A percentile compares a stretch with the other conserved stretches of the same genome.
Evolutionary conservation across 2,888 invertebrate genomes (phyloP).

Genomic region (Agrypnus murinus): DNA sequence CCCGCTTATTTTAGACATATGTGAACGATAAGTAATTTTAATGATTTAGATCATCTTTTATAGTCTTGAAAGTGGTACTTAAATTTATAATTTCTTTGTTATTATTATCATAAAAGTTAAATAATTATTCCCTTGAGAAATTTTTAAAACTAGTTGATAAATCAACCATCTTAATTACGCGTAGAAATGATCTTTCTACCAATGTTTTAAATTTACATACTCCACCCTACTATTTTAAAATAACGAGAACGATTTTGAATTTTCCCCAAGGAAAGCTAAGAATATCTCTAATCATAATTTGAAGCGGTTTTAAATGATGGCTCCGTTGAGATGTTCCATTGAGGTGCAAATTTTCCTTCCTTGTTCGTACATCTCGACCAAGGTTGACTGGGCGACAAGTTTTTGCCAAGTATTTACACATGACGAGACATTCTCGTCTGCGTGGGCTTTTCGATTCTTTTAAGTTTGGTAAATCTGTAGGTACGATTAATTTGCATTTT

Average conservation of each 20-base stretch:
- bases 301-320: neutral
- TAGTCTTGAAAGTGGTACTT: too few relatives aligned
- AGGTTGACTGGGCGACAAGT: slow-evolving; percentile 3
- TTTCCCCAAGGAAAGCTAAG: too few relatives aligned
- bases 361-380: slow-evolving; percentile 8
- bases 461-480: neutral
- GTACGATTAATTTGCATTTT: slow-evolving; percentile 1
- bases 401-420: neutral
- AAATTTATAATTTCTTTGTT: too few relatives aligned
- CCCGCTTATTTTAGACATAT: slow-evolving; percentile 6
- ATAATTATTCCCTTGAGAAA: too few relatives aligned
- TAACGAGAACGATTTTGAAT: too few relatives aligned
- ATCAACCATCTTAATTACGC: too few relatives aligned
- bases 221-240: too few relatives aligned
- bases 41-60: slow-evolving; percentile 10
- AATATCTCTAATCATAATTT: neutral
- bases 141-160: too few relatives aligned
- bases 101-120: too few relatives aligned
- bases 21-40: slow-evolving; percentile 27
- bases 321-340: neutral
- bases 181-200: too few relatives aligned
- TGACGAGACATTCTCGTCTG: neutral
- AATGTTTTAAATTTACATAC: too few relatives aligned
- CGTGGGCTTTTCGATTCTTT: neutral
- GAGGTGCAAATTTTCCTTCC: slow-evolving; percentile 15